Base-by-base conservation (phyloP, 1,140 invertebrate genomes). In the Zaprionus lachaisei region DNA sequence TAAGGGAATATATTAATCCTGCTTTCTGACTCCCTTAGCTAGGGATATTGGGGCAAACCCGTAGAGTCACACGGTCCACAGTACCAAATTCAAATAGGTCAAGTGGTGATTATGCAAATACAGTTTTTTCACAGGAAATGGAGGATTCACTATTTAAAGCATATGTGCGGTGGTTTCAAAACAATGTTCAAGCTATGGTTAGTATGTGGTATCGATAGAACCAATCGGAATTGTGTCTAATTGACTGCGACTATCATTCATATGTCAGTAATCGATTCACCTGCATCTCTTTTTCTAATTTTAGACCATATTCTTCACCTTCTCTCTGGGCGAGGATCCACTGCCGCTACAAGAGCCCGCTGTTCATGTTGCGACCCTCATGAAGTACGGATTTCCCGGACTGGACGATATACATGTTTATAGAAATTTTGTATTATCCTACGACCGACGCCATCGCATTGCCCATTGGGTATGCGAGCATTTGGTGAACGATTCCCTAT, bases 381-480 rank as follows among this genome's bases (percentile, higher is more conserved):
- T 98, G 97, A 96, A 97, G 92, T 98, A 96, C 94, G 98, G 98
- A 1, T 99, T 98, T 93, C 98, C 98, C 22, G 95, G 97, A 61
- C 93, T 98, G 69, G 97, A 98, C 80, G 96, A 97, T 89, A 93
- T 99, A 2, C 94, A 96, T 84, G 97, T 97, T 0, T 97, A 96
- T 92, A 96, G 98, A 83, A 97, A 99, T 93, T 99, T 96, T 94
- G 96, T 99, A 44, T 90, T 99, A 12, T 98, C 98, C 0, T 99
- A 99, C 84, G 99, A 99, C 91, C 94, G 96, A 73, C 94, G 97
- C 72, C 98, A 96, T 73, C 94, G 97, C 72, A 96, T 97, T 56
- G 96, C 98, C 2, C 95, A 98, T 93, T 99, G 99, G 99, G 98
- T 99, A 1, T 98, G 99, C 93, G 99, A 99, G 93, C 98, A 99